Evolutionary conservation across 1,140 invertebrate genomes (phyloP), one percentile per base, ranked within the genome.

Genomic region (Apis dorsata): DNA sequence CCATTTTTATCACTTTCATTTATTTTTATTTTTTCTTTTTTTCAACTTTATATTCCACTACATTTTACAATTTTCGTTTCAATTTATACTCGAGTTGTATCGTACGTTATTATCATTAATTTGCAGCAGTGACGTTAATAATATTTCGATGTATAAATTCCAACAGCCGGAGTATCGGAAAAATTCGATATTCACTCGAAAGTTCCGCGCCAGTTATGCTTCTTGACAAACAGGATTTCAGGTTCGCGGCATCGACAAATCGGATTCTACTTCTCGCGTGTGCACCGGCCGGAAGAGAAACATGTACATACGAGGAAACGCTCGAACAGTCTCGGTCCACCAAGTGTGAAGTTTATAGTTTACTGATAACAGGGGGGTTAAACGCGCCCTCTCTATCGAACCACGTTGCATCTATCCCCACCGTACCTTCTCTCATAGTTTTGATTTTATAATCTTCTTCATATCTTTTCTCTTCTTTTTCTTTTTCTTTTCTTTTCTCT

Each of bases 341-440:
- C 78, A 76, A 81, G 83, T 81, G 79, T 66, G 76, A 85, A 82
- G 65, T 85, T 85, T 85, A 85, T 85, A 74, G 84, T 77, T 85
- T 85, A 78, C 84, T 78, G 81, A 85, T 85, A 85, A 85, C 73
- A 44, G 79, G 72, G 55, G 3, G 84, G 80, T 85, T 85, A 85
- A 85, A 74, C 79, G 81, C 69, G 59, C 10, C 24, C 69, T 71
- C 74, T 68, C 83, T 81, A 70, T 78, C 62, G 82, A 65, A 28
- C 28, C 51, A 70, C 80, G 80, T 60, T 81, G 73, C 73, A 60
- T 21, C 28, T 13, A 11, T 24, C 28, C 51, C 34, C 19, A 5
- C 51, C 59, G 2, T 17, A 49, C 57, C 72, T 57, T 57, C 28
- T 34, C 34, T 55, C 71, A 44, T n/a, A 21, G 65, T 59, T 69